Conservation (phyloP, 2,113 vertebrate genomes). For the Rynchops niger region DNA sequence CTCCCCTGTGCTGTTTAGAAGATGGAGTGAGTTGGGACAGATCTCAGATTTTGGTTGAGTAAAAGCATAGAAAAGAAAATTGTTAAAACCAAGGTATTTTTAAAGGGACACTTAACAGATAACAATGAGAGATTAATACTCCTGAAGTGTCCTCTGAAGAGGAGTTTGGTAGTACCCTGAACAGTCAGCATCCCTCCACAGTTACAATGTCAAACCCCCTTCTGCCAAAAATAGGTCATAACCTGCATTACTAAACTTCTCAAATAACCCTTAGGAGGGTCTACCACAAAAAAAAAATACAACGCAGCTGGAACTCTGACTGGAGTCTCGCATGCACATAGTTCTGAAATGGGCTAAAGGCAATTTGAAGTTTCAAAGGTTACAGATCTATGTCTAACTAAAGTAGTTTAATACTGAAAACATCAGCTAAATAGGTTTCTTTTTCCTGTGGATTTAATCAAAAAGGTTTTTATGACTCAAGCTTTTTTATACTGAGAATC, state of each 20-base stretch:
- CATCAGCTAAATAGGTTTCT: not conserved
- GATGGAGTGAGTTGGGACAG: not conserved
- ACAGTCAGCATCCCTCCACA: not conserved
- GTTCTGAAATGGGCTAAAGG: not conserved
- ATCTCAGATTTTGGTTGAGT: not conserved
- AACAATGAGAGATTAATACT: not conserved
- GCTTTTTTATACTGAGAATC: not conserved
- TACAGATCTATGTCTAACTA: not conserved
- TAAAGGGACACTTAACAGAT: not conserved
- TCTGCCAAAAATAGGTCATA: not conserved
- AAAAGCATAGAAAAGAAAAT: not conserved
- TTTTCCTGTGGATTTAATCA: not conserved
- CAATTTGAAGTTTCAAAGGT: not conserved
- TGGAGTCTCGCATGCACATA: not conserved
- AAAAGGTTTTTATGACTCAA: not conserved
- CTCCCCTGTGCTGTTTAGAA: not conserved
- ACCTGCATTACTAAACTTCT: not conserved
- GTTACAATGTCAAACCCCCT: not conserved
- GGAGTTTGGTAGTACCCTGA: not conserved
- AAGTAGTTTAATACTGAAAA: not conserved
- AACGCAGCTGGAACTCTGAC: not conserved
- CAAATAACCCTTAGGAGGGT: not conserved
- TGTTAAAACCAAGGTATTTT: not conserved
- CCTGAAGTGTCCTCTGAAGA: not conserved
- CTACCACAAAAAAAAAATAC: not conserved